A percentile compares a stretch with the other conserved stretches of the same genome.
These are phyloP conservation scores for Cheirogaleus medius DNA, from an alignment of 2,113 vertebrate genomes.

Conservation along the genomic window DNA sequence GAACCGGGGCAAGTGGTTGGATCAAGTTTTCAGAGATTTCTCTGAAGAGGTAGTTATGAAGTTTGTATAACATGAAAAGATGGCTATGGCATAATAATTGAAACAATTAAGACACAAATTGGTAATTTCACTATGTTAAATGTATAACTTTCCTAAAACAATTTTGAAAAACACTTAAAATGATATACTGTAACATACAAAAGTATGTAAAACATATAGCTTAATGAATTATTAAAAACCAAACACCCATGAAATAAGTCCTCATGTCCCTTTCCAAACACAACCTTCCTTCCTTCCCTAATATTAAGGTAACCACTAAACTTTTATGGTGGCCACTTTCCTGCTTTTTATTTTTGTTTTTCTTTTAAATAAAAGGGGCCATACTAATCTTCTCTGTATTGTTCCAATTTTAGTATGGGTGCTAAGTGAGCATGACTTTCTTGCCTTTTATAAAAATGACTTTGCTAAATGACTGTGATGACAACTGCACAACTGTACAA, in stretches of 20 bases:
- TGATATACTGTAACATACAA: neutral
- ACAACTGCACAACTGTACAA: neutral
- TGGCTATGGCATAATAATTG: neutral
- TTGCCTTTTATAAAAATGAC: slow-evolving; percentile 12
- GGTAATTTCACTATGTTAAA: neutral
- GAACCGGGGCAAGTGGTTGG: neutral
- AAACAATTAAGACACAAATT: neutral
- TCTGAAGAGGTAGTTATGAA: neutral
- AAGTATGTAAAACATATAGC: neutral
- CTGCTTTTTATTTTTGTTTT: neutral
- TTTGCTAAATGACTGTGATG: neutral
- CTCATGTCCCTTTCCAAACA: neutral
- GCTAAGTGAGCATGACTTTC: neutral
- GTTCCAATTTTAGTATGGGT: no score
- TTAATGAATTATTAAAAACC: neutral
- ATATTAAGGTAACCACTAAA: neutral
- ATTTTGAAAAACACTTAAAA: neutral
- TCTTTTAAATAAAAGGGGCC: no score
- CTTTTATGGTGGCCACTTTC: neutral
- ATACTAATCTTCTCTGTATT: no score
- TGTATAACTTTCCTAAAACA: neutral
- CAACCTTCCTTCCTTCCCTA: neutral
- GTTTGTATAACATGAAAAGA: neutral
- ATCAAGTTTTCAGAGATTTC: neutral
- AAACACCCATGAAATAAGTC: neutral